A percentile compares a stretch with the other conserved stretches of the same genome.
These are phyloP conservation scores for Patella depressa DNA, from an alignment of 2,888 invertebrate species.

Conservation along the genomic window DNA sequence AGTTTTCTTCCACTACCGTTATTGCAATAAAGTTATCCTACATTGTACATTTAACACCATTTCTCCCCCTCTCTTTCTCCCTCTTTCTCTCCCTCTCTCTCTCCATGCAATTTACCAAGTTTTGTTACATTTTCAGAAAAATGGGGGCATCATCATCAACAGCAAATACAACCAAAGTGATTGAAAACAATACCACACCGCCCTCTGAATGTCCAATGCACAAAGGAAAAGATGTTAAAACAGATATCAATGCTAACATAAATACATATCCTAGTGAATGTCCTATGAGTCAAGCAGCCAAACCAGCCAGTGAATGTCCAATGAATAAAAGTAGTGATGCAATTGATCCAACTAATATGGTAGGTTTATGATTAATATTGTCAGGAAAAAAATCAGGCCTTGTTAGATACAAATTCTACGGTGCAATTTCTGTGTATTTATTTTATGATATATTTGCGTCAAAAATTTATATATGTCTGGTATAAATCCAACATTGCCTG, in stretches of 20 bases:
- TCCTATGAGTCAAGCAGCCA: conserved; percentile 78
- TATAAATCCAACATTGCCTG: no score
- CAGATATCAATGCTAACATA: conserved; percentile 25
- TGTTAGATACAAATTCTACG: no score
- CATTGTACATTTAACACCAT: no score
- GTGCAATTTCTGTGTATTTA: no score
- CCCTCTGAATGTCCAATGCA: conserved; percentile 39
- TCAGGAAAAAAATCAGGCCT: no score
- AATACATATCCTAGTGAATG: conserved; percentile 75
- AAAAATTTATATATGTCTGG: no score
- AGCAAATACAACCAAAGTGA: conserved; percentile 43
- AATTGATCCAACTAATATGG: conserved; percentile 37
- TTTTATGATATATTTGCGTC: no score
- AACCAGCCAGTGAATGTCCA: conserved; percentile 35
- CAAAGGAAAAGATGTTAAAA: conserved; percentile 20
- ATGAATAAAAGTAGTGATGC: conserved; percentile 18
- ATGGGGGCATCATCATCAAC: conserved; percentile 22
- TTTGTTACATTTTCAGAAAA: not conserved
- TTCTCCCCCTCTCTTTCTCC: no score
- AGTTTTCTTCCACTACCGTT: no score
- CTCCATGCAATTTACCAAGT: no score
- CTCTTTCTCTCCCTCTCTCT: no score
- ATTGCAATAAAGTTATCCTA: no score
- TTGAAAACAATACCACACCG: conserved; percentile 10
- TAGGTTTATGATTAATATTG: conserved; percentile 12